A percentile compares a stretch with the other conserved stretches of the same genome.
Conservation (phyloP, 2,797 vertebrate species). For the Liasis olivaceus region DNA sequence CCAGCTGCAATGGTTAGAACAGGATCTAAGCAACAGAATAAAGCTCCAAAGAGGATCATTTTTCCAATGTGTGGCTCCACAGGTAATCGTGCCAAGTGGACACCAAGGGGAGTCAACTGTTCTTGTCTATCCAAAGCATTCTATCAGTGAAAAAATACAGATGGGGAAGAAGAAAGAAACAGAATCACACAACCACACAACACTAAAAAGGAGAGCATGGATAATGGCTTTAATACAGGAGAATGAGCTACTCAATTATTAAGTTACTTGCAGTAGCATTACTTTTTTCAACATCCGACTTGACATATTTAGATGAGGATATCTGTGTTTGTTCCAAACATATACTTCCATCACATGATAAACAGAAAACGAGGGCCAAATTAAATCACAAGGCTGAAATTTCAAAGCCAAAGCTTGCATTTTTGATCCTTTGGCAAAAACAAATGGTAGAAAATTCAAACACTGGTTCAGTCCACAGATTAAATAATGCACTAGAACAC, state of each 20-base stretch:
- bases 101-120: constrained; percentile 90
- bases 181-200: not conserved
- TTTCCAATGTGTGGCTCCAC: constrained; percentile 98
- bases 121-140: constrained; percentile 91
- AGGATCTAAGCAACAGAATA: constrained; percentile 94
- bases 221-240: not conserved
- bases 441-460: not conserved
- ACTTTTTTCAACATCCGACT: not conserved
- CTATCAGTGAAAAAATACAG: constrained; percentile 65
- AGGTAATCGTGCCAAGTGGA: constrained; percentile 92
- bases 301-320: not conserved
- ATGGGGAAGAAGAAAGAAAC: rapidly evolving
- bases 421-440: not conserved
- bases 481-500: not conserved
- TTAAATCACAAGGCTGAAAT: not conserved
- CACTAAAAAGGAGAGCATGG: not conserved
- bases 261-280: not conserved
- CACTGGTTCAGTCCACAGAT: not conserved
- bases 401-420: not conserved
- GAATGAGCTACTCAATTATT: not conserved
- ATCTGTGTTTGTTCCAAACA: not conserved
- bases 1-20: constrained; percentile 95
- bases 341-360: not conserved
- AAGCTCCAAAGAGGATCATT: constrained; percentile 96
- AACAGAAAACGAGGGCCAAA: not conserved